Conservation (phyloP, 2,113 vertebrate species). For the Triplophysa tibetana region DNA sequence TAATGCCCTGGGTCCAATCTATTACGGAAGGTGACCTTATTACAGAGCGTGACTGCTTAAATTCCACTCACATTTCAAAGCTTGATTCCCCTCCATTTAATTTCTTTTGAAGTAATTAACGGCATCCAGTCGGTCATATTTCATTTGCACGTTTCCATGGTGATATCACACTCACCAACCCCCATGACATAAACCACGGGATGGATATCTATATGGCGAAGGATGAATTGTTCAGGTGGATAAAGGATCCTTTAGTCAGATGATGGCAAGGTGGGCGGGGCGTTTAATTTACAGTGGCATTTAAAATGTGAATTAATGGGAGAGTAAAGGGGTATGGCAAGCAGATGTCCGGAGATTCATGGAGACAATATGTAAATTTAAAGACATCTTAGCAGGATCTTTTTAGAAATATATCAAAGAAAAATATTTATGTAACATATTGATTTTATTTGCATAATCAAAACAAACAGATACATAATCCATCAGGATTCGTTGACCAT, state of each 20-base stretch:
- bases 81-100: slow-evolving; percentile 56
- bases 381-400: not conserved
- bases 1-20: slow-evolving; percentile 34
- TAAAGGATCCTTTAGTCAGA: slow-evolving; percentile 27
- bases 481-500: too few relatives aligned
- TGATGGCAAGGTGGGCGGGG: not conserved
- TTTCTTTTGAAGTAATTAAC: slow-evolving; percentile 52
- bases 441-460: too few relatives aligned
- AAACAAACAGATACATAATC: too few relatives aligned
- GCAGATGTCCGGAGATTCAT: not conserved
- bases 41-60: slow-evolving; percentile 55
- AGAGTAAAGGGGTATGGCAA: slow-evolving; percentile 20
- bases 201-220: slow-evolving; percentile 40
- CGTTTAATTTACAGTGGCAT: slow-evolving; percentile 27
- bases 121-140: slow-evolving; percentile 52
- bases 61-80: slow-evolving; percentile 58
- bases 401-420: not conserved
- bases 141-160: slow-evolving; percentile 53
- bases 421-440: too few relatives aligned
- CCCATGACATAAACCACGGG: slow-evolving; percentile 45
- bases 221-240: slow-evolving; percentile 32
- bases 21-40: slow-evolving; percentile 53
- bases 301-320: slow-evolving; percentile 29
- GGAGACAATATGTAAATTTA: slow-evolving; percentile 8
- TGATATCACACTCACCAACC: slow-evolving; percentile 48